Conservation (phyloP, 2,797 vertebrate genomes). For the Botia almorhae region DNA sequence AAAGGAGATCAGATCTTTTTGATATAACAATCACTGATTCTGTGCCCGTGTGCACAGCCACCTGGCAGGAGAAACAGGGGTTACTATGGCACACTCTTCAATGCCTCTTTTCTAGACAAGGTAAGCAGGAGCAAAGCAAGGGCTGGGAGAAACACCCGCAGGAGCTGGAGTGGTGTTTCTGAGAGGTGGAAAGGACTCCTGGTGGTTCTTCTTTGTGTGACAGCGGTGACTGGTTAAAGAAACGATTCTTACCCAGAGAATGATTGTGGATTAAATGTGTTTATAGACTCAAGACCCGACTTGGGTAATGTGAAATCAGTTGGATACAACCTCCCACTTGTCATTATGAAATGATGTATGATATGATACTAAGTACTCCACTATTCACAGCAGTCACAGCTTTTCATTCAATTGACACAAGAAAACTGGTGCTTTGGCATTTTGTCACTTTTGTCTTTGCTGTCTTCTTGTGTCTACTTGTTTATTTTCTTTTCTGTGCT, state of each 20-base stretch:
- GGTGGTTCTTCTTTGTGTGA: constrained; percentile 13
- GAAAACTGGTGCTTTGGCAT: not conserved
- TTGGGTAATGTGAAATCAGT: constrained; percentile 48
- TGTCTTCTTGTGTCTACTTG: constrained; percentile 17
- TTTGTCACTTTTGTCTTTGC: constrained; percentile 3
- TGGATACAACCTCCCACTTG: constrained; percentile 19
- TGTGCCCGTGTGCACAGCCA: not conserved
- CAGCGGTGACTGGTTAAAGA: constrained; percentile 28
- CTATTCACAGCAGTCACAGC: constrained; percentile 9
- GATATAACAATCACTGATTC: constrained; percentile 21
- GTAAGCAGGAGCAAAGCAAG: constrained; percentile 46
- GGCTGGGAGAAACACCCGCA: constrained; percentile 46
- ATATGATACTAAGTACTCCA: constrained; percentile 16
- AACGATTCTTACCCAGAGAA: constrained; percentile 29
- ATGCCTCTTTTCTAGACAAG: constrained; percentile 55
- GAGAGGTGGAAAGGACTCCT: constrained; percentile 12
- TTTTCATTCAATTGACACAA: constrained; percentile 34
- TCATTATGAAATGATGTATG: constrained; percentile 28
- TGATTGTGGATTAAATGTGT: constrained; percentile 44
- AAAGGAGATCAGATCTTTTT: not conserved
- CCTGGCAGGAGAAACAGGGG: constrained; percentile 16
- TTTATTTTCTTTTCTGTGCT: not conserved
- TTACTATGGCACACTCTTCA: constrained; percentile 49
- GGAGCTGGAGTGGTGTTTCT: constrained; percentile 19
- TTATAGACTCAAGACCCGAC: constrained; percentile 43